These are phyloP conservation scores for Chionodraco myersi DNA, from an alignment of 2,113 vertebrate species.

Conservation along the genomic window DNA sequence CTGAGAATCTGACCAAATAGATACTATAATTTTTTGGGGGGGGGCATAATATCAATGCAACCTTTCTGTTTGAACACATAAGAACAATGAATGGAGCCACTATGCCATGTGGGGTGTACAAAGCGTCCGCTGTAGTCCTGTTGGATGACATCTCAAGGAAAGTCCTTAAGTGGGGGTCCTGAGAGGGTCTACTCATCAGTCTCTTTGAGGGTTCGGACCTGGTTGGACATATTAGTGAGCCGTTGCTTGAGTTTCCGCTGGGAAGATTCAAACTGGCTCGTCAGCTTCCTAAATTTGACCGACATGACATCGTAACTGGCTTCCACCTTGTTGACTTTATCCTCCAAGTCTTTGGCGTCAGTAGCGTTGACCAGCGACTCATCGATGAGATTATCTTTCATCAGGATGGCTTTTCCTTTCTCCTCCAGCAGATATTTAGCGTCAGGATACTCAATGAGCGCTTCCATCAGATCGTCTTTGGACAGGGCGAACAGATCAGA, in stretches of 20 bases:
- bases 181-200: constrained; percentile 57
- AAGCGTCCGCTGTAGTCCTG: neutral
- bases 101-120: neutral
- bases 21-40: too few species aligned
- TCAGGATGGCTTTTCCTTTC: constrained; percentile 73
- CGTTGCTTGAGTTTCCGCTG: constrained; percentile 92
- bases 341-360: constrained; percentile 89
- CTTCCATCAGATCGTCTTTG: constrained; percentile 80
- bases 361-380: constrained; percentile 48
- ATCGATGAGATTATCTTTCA: constrained; percentile 81
- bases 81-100: neutral
- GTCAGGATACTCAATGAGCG: constrained; percentile 74
- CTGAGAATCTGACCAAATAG: neutral
- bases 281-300: constrained; percentile 85
- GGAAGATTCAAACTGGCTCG: constrained; percentile 83
- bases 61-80: neutral
- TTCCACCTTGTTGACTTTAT: constrained; percentile 87
- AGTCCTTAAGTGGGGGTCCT: neutral
- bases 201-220: constrained; percentile 69
- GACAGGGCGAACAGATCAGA: constrained; percentile 79
- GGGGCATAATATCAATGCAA: neutral
- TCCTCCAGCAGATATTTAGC: constrained; percentile 74
- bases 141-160: neutral
- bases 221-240: constrained; percentile 87
- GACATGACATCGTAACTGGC: constrained; percentile 85